Base-by-base conservation (phyloP, 2,797 vertebrate genomes). In the Cuniculus paca region DNA sequence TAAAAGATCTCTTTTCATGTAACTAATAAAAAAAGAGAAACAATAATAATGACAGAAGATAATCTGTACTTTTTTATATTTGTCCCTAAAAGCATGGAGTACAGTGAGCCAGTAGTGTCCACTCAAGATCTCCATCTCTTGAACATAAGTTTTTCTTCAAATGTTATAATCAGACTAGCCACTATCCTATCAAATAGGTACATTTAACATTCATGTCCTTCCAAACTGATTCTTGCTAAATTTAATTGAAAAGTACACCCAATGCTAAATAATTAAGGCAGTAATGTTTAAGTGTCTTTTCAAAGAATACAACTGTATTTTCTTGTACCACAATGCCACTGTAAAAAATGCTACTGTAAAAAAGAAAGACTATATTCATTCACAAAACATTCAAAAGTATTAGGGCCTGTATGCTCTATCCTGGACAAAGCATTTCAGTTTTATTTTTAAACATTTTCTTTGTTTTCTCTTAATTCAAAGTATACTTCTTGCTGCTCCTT, bases 381-480 rank as follows among this genome's bases (percentile, higher is more conserved):
- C 79, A 14, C 14, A 88, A 72, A 72, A 94, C 54, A 88, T 72
- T 88, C 52, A 96, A 82, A 88, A 61, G 2, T 34, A 34, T 17
- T 45, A n/a, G 31, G 61, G 31, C 24, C 8, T 28, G 34, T 22
- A 14, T 90, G 14, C 61, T 63, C 34, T 87, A 20, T 24, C 26
- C 10, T 45, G 50, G 28, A 86, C 6, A 24, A 92, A 58, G 0
- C 7, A 48, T 3, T 63, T 24, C 58, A 60, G 22, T 63, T 90
- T 95, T 36, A 90, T 56, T 31, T 87, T n/a, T 13, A 88, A 17
- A 72, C 8, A 50, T 77, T 83, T 6, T 90, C 6, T 52, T 39
- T 79, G 6, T 39, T 82, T 54, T 58, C n/a, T 87, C 22, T 31
- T 89, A 91, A 80, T 81, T 95, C n/a, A 85, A 81, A 11, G 24